Percentiles rank a stretch among this genome's conserved stretches.
These are phyloP conservation scores for Morelia viridis DNA, from an alignment of 2,797 vertebrate genomes.

Conservation along the genomic window DNA sequence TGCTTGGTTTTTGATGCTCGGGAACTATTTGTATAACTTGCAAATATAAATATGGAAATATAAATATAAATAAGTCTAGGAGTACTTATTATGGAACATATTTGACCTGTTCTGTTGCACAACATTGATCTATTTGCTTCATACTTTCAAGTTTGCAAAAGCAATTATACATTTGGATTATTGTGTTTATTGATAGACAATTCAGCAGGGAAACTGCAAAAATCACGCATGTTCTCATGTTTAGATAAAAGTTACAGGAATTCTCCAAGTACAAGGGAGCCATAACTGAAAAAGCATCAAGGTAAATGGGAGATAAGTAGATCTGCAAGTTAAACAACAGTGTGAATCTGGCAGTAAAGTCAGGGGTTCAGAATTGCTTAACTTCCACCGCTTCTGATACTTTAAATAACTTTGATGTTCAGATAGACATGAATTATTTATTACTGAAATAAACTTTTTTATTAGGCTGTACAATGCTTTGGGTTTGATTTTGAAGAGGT, in stretches of 20 bases:
- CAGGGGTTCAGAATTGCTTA: neutral
- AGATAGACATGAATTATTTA: neutral
- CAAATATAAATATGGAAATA: no score
- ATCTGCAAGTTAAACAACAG: neutral
- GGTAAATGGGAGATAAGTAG: neutral
- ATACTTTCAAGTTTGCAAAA: neutral
- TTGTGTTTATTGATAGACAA: neutral
- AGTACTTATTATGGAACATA: neutral
- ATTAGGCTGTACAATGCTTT: neutral
- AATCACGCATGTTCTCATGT: neutral
- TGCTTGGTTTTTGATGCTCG: neutral
- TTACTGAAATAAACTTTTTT: neutral
- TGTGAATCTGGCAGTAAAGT: neutral
- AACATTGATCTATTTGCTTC: neutral
- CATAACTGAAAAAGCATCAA: neutral
- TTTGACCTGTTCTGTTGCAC: neutral
- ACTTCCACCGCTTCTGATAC: neutral
- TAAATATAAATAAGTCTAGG: no score
- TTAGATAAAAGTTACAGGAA: neutral
- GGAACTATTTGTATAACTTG: rapidly evolving
- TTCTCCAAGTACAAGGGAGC: neutral
- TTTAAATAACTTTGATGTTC: neutral
- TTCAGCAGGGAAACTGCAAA: neutral
- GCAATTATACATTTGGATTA: neutral
- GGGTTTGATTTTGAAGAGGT: neutral